Evolutionary conservation across 2,797 vertebrate genomes (phyloP), one percentile per base, ranked within the genome.

Genomic region (Selene dorsalis): DNA sequence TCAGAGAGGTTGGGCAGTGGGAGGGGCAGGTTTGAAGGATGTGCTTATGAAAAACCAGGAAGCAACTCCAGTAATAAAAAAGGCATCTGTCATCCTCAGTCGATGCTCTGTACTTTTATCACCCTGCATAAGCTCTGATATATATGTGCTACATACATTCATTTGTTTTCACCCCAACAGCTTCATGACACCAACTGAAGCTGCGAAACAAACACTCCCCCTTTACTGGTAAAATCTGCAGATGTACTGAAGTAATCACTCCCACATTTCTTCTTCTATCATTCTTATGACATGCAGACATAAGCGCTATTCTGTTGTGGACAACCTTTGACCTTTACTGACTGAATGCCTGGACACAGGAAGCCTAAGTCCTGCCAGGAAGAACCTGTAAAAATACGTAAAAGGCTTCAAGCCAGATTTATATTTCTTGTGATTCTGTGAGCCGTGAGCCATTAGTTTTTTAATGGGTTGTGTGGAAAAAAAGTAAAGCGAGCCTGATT

Each of bases 381-480:
- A 53, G 59, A 77, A 18, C 67, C 38, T 20, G 22, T 87, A 69
- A 86, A 83, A 74, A 50, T 38, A 38, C 12, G 16, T 28, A 26
- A 59, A 61, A 24, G 0, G 14, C 16, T 38, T 41, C 2, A 3
- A 57, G 3, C 10, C 18, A 12, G 20, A 70, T 58, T 74, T 53
- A 38, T 43, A 32, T 67, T 52, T n/a, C 7, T 4, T 53, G 13
- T 22, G 48, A 55, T 48, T 66, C 62, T 63, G 28, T 53, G 26
- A 60, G 24, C 50, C 4, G 41, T n/a, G 30, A 70, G n/a, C 77
- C 53, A 60, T 84, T 50, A 67, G 39, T 39, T 56, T 77, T 73
- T 84, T 58, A 59, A 47, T 58, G 66, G 28, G 24, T 32, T 47
- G 14, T 48, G 32, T 64, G 24, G 41, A 48, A 48, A 48, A 9